Percentiles rank a stretch among this genome's conserved stretches.
phyloP scores from a whole-genome alignment of 2,888 invertebrate species.

The Athalia circularis region DNA sequence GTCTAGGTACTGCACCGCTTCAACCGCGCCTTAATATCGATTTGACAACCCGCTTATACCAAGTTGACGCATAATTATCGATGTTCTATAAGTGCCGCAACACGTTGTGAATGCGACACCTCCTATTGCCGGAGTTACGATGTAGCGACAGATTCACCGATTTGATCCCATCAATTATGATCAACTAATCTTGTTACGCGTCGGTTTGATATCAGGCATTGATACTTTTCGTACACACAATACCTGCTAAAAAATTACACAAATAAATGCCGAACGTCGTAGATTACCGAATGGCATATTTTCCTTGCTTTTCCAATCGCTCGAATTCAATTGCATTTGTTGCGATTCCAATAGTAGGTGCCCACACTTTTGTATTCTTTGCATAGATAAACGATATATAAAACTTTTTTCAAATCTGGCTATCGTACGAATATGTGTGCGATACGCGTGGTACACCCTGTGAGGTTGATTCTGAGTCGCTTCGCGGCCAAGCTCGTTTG shows the following conservation, averaged over 20 bases:
- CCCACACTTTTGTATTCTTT: too few relatives aligned
- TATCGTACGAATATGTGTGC: too few relatives aligned
- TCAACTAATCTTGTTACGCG: background rate
- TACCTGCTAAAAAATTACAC: background rate
- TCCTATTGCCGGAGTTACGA: background rate
- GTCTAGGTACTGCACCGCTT: background rate
- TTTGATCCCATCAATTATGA: background rate
- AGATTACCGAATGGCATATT: background rate
- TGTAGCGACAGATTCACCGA: background rate
- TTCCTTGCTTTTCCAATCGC: too few relatives aligned
- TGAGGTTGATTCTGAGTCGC: too few relatives aligned
- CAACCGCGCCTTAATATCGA: slow-evolving; percentile 42
- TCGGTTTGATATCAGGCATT: background rate
- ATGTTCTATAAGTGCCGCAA: slow-evolving; percentile 22
- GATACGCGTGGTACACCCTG: too few relatives aligned
- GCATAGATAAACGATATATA: too few relatives aligned
- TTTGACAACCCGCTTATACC: background rate
- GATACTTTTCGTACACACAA: too few relatives aligned
- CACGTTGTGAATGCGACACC: background rate
- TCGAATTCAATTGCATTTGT: too few relatives aligned
- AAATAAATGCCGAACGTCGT: too few relatives aligned
- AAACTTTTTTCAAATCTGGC: too few relatives aligned
- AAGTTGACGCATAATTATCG: slow-evolving; percentile 22
- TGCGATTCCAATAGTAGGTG: too few relatives aligned
- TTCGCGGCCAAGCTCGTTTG: too few relatives aligned